Evolutionary conservation across 2,113 vertebrate species (phyloP).

Genomic region (Uropsilus gracilis): DNA sequence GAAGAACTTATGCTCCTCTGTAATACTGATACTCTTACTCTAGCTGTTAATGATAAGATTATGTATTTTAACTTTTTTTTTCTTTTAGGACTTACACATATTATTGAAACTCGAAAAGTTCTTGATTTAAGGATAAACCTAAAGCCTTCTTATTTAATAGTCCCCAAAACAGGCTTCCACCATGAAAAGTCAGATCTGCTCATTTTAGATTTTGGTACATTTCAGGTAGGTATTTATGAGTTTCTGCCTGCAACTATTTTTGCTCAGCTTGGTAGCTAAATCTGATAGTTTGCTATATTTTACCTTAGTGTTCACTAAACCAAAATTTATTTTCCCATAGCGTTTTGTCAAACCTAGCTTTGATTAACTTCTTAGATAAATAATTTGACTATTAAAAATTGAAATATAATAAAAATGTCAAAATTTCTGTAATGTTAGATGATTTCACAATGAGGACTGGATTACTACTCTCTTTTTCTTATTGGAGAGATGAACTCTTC

Average conservation of each 20-base stretch:
- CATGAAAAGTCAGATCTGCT: conserved; percentile 89
- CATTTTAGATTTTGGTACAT: conserved; percentile 96
- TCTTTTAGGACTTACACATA: conserved; percentile 92
- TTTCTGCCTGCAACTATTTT: background rate
- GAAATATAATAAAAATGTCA: background rate
- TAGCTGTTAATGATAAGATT: background rate
- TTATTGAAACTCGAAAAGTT: conserved; percentile 97
- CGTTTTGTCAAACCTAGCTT: background rate
- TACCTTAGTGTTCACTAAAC: background rate
- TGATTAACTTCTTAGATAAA: background rate
- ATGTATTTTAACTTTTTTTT: background rate
- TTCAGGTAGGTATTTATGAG: conserved; percentile 87
- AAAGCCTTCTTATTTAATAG: conserved; percentile 95
- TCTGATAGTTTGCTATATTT: background rate
- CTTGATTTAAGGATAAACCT: conserved; percentile 94
- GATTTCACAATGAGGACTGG: background rate
- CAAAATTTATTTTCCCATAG: background rate
- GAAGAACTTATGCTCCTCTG: background rate
- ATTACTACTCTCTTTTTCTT: background rate
- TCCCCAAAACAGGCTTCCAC: conserved; percentile 94
- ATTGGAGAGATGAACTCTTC: background rate
- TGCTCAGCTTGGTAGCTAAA: background rate
- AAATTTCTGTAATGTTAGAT: background rate
- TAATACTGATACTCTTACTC: background rate
- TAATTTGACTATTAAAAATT: background rate